Base-by-base conservation (phyloP, 2,888 invertebrate species). In the Pegoplata infirma region DNA sequence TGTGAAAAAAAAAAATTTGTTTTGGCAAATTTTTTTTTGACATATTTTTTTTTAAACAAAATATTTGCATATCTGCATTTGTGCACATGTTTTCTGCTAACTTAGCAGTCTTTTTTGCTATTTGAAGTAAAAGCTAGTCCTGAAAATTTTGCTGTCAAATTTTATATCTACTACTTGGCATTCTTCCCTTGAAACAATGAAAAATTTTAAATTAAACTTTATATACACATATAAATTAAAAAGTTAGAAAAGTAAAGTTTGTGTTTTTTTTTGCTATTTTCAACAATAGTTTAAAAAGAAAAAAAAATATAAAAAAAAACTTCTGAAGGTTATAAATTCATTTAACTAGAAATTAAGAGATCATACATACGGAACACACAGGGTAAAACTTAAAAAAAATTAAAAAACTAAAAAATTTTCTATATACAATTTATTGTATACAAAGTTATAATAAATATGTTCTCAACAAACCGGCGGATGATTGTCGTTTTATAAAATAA, bases 401-500 rank as follows among this genome's bases (percentile, higher is more conserved):
- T 25, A 3, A 40, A 40, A 28, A 53, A 53, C 14, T 53, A 23
- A 53, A 53, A 53, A 51, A 25, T 51, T 19, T 28, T n/a, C n/a
- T 28, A 53, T 14, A 53, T 16, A 28, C 28, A 53, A 28, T 53
- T 53, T 12, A 25, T 51, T n/a, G 23, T n/a, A 10, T 32, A 32
- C 16, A 55, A 56, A 40, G n/a, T n/a, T n/a, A n/a, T n/a, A n/a
- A n/a, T n/a, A n/a, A n/a, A n/a, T n/a, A n/a, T n/a, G n/a, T 40
- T 21, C 10, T 40, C 40, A 40, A 58, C 40, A 58, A 58, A 58
- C 36, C 56, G 36, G 36, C 21, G 21, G 19, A 58, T 58, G 56
- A 58, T 58, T 58, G 56, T 58, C 56, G 56, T 58, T 58, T 40
- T n/a, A 58, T 58, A 40, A 40, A 58, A 5, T 10, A 32, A 32